Conservation (phyloP, 2,113 vertebrate genomes). For the Pedionomus torquatus region DNA sequence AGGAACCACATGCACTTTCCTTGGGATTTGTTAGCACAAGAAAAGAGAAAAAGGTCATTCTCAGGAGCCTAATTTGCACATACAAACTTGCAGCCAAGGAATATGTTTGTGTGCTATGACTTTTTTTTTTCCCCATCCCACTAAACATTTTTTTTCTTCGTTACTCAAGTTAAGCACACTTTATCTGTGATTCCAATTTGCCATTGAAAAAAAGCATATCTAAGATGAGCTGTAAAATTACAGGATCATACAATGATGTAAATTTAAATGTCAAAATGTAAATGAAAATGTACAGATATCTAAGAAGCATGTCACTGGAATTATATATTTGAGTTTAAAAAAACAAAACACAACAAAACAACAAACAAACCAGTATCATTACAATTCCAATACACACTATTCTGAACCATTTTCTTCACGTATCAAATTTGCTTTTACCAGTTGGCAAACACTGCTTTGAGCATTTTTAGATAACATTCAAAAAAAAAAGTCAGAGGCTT, state of each 20-base stretch:
- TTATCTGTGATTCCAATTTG: slow-evolving; percentile 63
- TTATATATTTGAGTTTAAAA: background rate
- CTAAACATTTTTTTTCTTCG: slow-evolving; percentile 45
- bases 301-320: slow-evolving; percentile 28
- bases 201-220: slow-evolving; percentile 53
- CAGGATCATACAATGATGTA: slow-evolving; percentile 40
- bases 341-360: background rate
- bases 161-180: slow-evolving; percentile 23
- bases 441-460: slow-evolving; percentile 51
- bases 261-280: slow-evolving; percentile 68
- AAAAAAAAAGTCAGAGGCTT: slow-evolving; percentile 9
- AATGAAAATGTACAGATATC: slow-evolving; percentile 52
- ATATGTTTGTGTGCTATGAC: slow-evolving; percentile 22
- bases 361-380: background rate
- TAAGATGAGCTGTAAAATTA: slow-evolving; percentile 71
- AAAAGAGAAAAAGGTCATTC: slow-evolving; percentile 53
- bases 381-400: slow-evolving; percentile 2
- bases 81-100: slow-evolving; percentile 35
- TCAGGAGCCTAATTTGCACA: slow-evolving; percentile 53
- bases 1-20: slow-evolving; percentile 45
- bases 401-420: slow-evolving; percentile 36
- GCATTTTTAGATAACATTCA: slow-evolving; percentile 22
- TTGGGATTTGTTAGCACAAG: slow-evolving; percentile 42
- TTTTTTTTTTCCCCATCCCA: background rate
- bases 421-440: slow-evolving; percentile 35